These are phyloP conservation scores for Cryptotis parvus DNA, from an alignment of 2,113 vertebrate genomes.

Conservation along the genomic window DNA sequence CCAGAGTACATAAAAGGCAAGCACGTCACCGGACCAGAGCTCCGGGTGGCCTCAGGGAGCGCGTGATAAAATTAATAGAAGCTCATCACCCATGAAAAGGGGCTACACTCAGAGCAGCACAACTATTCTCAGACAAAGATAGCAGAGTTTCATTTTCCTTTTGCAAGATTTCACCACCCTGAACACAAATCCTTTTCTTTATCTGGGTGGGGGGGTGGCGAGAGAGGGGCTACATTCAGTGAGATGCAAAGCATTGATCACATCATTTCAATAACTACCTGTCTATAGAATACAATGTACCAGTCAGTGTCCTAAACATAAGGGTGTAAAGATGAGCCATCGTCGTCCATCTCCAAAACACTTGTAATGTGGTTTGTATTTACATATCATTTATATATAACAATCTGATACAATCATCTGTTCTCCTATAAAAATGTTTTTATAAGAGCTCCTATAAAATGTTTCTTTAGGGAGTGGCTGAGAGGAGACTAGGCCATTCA, in stretches of 20 bases:
- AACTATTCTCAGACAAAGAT: fast-evolving
- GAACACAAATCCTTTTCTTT: not conserved
- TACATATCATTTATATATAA: not conserved
- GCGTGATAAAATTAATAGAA: conserved; percentile 39
- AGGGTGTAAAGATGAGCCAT: not conserved
- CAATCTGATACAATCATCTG: not conserved
- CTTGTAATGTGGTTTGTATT: not conserved
- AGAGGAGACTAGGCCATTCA: not conserved
- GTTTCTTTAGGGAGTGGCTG: not conserved
- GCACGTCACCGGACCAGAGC: not conserved
- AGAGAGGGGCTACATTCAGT: not conserved
- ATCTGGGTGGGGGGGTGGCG: not conserved
- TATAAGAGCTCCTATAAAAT: not conserved
- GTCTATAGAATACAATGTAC: not conserved
- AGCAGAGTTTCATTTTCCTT: not conserved
- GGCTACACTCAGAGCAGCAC: not conserved
- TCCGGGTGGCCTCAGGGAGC: not conserved
- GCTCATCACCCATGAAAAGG: not conserved
- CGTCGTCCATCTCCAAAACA: not conserved
- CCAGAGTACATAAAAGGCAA: conserved; percentile 17
- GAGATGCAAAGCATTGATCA: not conserved
- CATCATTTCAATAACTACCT: not conserved
- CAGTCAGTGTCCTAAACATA: not conserved
- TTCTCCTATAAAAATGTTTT: too few relatives aligned
- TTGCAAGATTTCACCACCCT: not conserved